A percentile compares a stretch with the other conserved stretches of the same genome.
Evolutionary conservation across 2,888 invertebrate species (phyloP).

Genomic region (Idaea aversata): DNA sequence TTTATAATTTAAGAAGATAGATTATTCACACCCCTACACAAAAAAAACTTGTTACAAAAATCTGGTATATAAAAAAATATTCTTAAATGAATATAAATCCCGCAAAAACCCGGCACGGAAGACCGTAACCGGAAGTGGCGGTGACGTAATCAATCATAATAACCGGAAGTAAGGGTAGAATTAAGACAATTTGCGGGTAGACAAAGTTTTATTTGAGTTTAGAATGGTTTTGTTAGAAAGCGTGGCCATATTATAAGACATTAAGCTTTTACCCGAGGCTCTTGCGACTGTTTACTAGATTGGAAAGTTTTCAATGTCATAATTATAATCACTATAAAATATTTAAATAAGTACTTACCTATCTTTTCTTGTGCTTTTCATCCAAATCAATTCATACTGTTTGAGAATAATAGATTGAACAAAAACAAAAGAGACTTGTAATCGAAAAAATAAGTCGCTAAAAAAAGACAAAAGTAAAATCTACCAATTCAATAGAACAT

Average conservation of each 20-base stretch:
- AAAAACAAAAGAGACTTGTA: background rate
- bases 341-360: too few relatives aligned
- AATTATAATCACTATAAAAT: too few relatives aligned
- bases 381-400: too few relatives aligned
- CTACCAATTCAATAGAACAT: background rate
- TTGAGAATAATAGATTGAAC: too few relatives aligned
- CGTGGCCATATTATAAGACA: background rate
- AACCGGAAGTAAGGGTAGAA: slow-evolving; percentile 20
- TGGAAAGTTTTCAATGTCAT: too few relatives aligned
- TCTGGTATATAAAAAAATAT: background rate
- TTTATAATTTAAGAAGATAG: background rate
- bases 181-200: slow-evolving; percentile 24
- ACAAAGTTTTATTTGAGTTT: slow-evolving; percentile 24
- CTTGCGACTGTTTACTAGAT: too few relatives aligned
- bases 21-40: background rate
- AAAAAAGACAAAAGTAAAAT: background rate
- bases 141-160: slow-evolving; percentile 27
- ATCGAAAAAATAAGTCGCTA: background rate
- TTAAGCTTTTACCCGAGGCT: background rate
- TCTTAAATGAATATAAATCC: background rate
- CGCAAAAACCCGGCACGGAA: background rate
- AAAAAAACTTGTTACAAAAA: background rate
- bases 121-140: slow-evolving; percentile 12
- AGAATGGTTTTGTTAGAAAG: slow-evolving; percentile 13
- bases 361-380: too few relatives aligned